Evolutionary conservation across 2,113 vertebrate species (phyloP).

Genomic region (Pipa parva): DNA sequence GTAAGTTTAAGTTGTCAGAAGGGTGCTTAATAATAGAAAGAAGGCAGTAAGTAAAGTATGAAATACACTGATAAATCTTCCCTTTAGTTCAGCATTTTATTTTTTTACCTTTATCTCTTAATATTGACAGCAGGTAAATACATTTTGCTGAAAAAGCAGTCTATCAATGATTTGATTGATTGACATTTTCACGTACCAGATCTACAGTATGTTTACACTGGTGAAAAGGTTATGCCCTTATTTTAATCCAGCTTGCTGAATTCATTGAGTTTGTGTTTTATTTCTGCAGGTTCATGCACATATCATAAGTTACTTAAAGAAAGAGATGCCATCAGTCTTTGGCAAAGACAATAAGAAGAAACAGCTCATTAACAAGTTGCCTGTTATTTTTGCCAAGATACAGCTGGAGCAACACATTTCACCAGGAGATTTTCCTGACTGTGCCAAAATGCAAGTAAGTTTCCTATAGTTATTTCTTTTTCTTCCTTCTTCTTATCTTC

Average conservation of each 20-base stretch:
- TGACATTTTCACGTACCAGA: no score
- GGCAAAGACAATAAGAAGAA: conserved; percentile 90
- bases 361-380: conserved; percentile 81
- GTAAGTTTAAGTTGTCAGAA: no score
- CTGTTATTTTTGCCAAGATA: conserved; percentile 82
- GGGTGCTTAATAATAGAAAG: no score
- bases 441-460: conserved; percentile 84
- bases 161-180: no score
- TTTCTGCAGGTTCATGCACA: conserved; percentile 77
- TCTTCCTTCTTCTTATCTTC: neutral
- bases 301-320: conserved; percentile 86
- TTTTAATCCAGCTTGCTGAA: neutral
- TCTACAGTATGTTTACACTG: neutral
- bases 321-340: conserved; percentile 88
- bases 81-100: no score
- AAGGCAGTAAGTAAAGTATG: no score
- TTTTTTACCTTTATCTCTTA: no score
- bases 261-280: neutral
- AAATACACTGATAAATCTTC: no score
- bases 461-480: neutral
- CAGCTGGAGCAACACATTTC: conserved; percentile 88
- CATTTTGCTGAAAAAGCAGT: no score
- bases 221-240: neutral
- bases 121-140: no score
- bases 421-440: conserved; percentile 85